phyloP scores from a whole-genome alignment of 2,888 invertebrate genomes.

The Megaustenia siamemsis region DNA sequence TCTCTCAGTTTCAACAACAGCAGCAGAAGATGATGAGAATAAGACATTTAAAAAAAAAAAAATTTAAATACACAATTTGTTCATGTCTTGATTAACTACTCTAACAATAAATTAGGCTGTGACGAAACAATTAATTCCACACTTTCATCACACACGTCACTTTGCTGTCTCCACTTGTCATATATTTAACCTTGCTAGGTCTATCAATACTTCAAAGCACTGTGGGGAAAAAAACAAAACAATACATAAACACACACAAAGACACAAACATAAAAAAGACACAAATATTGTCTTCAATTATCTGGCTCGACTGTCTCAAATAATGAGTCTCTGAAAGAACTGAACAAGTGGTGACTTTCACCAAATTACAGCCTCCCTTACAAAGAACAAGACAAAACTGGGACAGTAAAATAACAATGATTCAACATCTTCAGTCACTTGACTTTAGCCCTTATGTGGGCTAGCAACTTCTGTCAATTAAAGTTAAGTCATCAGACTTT shows the following conservation, averaged over 20 bases:
- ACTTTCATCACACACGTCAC: not conserved
- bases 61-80: conserved; percentile 3
- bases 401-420: too few relatives aligned
- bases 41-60: not conserved
- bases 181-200: not conserved
- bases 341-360: not conserved
- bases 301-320: not conserved
- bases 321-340: not conserved
- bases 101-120: conserved; percentile 16
- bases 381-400: not conserved
- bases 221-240: not conserved
- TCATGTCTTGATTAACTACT: not conserved
- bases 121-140: not conserved
- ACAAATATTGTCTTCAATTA: too few relatives aligned
- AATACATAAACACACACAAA: not conserved
- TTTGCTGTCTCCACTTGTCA: not conserved
- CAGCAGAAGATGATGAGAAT: not conserved
- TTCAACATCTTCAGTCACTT: too few relatives aligned
- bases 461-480: too few relatives aligned
- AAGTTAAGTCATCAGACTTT: too few relatives aligned
- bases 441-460: too few relatives aligned
- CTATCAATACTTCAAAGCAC: not conserved
- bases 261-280: not conserved
- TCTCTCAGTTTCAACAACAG: conserved; percentile 16
- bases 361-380: not conserved